phyloP scores from a whole-genome alignment of 2,888 invertebrate species.

The Apotomis betuletana region DNA sequence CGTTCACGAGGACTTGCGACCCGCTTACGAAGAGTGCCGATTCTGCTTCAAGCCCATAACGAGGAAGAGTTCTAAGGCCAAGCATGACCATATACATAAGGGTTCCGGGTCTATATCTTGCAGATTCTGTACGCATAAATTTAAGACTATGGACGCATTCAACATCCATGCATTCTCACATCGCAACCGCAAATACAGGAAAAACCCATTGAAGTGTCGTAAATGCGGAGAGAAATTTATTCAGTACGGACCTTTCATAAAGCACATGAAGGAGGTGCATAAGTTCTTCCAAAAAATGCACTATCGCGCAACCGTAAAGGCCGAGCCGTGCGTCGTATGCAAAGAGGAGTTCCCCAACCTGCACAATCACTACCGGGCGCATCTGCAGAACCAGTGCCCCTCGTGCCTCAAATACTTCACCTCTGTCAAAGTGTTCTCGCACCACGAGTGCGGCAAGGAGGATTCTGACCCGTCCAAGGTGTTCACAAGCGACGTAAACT shows the following conservation, averaged over 20 bases:
- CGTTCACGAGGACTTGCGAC: conserved; percentile 49
- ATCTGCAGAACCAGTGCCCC: conserved; percentile 82
- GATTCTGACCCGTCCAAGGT: conserved; percentile 72
- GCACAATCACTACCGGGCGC: conserved; percentile 85
- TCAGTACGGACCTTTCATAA: conserved; percentile 75
- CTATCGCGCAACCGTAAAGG: conserved; percentile 70
- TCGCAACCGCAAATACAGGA: conserved; percentile 74
- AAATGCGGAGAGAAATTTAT: conserved; percentile 74
- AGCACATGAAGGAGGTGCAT: conserved; percentile 72
- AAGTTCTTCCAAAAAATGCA: conserved; percentile 71
- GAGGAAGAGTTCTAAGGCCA: conserved; percentile 62
- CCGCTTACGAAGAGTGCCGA: conserved; percentile 71
- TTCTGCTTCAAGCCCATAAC: conserved; percentile 80
- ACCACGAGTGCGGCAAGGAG: conserved; percentile 68
- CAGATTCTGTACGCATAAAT: conserved; percentile 75
- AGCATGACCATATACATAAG: conserved; percentile 71
- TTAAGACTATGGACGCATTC: conserved; percentile 78
- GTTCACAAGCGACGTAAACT: conserved; percentile 66
- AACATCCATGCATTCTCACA: conserved; percentile 79
- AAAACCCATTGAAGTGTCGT: conserved; percentile 74
- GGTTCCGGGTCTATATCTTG: conserved; percentile 78
- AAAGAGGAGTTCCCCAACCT: conserved; percentile 83
- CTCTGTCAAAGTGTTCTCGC: conserved; percentile 65
- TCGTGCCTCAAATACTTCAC: conserved; percentile 75
- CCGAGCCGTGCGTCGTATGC: conserved; percentile 85